phyloP scores from a whole-genome alignment of 2,797 vertebrate species.

The Masticophis lateralis region DNA sequence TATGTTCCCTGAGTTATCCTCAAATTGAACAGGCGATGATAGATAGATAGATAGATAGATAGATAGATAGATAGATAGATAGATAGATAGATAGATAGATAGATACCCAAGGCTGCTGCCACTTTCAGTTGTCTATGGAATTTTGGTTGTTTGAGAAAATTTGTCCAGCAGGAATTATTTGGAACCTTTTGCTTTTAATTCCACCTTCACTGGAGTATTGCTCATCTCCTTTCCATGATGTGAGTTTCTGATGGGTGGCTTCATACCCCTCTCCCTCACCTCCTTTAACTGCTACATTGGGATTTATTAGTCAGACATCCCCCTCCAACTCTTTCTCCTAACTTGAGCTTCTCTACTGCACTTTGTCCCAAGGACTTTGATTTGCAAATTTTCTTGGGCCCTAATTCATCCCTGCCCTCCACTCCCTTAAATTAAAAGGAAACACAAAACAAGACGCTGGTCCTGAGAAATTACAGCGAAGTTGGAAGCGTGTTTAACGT shows the following conservation, averaged over 20 bases:
- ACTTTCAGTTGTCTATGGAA: neutral
- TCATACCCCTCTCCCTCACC: neutral
- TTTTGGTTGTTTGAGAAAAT: neutral
- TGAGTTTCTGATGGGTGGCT: neutral
- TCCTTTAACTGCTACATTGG: slow-evolving; percentile 4
- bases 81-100: too few species aligned
- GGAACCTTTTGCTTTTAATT: neutral
- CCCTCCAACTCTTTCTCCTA: neutral
- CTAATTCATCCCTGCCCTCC: neutral
- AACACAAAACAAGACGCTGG: too few species aligned
- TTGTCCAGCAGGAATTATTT: neutral
- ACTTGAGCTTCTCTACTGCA: neutral
- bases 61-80: too few species aligned
- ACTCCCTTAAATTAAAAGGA: neutral
- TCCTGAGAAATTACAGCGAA: neutral
- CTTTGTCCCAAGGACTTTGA: slow-evolving; percentile 4
- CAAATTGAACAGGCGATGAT: neutral
- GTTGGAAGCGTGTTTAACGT: neutral
- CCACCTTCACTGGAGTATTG: neutral
- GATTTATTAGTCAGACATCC: slow-evolving; percentile 20
- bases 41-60: too few species aligned
- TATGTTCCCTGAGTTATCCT: neutral
- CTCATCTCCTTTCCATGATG: neutral
- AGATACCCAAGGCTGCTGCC: too few species aligned
- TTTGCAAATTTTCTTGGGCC: neutral